A percentile compares a stretch with the other conserved stretches of the same genome.
Conservation (phyloP, 1,140 invertebrate species). For the Heliconius nattereri region DNA sequence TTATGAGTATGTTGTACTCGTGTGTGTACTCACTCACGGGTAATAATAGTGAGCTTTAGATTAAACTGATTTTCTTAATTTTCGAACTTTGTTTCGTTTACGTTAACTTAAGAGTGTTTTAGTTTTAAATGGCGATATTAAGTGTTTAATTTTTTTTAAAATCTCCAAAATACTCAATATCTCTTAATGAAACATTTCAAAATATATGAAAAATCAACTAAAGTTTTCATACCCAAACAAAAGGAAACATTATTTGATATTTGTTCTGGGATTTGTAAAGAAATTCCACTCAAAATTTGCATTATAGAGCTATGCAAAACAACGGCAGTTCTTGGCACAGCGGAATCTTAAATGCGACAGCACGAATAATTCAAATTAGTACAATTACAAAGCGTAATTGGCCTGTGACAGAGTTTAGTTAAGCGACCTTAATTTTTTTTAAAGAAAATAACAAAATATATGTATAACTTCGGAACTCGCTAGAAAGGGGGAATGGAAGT, state of each 20-base stretch:
- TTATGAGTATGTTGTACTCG: constrained; percentile 16
- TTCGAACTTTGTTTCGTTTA: neutral
- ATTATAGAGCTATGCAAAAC: constrained; percentile 30
- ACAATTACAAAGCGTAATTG: constrained; percentile 20
- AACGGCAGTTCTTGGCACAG: constrained; percentile 25
- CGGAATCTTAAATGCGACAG: constrained; percentile 28
- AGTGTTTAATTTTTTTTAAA: too few relatives aligned
- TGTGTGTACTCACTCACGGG: constrained; percentile 4
- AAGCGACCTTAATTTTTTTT: neutral
- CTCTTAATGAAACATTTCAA: neutral
- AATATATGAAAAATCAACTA: neutral
- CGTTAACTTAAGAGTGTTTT: neutral
- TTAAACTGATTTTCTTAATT: constrained; percentile 5
- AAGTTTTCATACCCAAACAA: neutral
- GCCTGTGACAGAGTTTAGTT: constrained; percentile 9
- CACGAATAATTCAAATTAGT: constrained; percentile 31
- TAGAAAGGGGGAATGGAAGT: too few relatives aligned
- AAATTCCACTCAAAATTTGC: constrained; percentile 34
- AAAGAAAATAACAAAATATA: too few relatives aligned
- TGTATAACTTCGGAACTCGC: too few relatives aligned
- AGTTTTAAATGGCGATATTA: neutral
- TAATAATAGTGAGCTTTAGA: constrained; percentile 25
- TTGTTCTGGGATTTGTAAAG: constrained; percentile 28
- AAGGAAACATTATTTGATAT: neutral
- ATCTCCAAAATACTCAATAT: too few relatives aligned